A percentile compares a stretch with the other conserved stretches of the same genome.
Conservation (phyloP, 2,888 invertebrate genomes). For the Lacanobia oleracea region DNA sequence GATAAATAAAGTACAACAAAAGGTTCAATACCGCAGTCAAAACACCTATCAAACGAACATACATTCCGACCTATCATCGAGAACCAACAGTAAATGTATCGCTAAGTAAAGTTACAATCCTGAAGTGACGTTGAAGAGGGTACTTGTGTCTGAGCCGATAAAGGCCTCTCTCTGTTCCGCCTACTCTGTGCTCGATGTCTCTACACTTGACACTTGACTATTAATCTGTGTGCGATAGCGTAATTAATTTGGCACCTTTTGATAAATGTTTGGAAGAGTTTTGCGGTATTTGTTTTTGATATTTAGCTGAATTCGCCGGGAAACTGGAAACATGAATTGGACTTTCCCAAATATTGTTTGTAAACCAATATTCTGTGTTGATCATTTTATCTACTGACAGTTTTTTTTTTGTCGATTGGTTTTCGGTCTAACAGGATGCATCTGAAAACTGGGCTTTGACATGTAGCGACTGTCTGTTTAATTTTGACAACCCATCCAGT, state of each 20-base stretch:
- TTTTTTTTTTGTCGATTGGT: no score
- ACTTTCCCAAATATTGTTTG: neutral
- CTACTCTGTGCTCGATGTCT: slow-evolving; percentile 60
- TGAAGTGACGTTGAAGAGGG: slow-evolving; percentile 67
- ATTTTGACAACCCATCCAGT: neutral
- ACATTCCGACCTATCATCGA: slow-evolving; percentile 47
- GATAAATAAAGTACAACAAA: neutral
- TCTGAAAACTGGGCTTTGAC: no score
- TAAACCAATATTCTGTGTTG: neutral
- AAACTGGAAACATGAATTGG: neutral
- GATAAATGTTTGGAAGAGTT: slow-evolving; percentile 44
- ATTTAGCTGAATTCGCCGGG: neutral
- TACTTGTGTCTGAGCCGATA: slow-evolving; percentile 71
- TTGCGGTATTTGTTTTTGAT: slow-evolving; percentile 31
- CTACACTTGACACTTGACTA: slow-evolving; percentile 62
- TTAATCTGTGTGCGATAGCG: slow-evolving; percentile 62
- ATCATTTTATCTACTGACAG: neutral
- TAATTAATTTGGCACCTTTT: slow-evolving; percentile 54
- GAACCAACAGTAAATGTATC: slow-evolving; percentile 57
- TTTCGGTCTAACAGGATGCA: no score
- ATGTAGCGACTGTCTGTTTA: no score
- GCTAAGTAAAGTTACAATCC: slow-evolving; percentile 52
- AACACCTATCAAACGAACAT: neutral
- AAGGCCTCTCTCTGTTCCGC: slow-evolving; percentile 66
- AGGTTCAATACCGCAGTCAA: no score